A percentile compares a stretch with the other conserved stretches of the same genome.
phyloP scores from a whole-genome alignment of 2,888 invertebrate genomes.

The Nineta flava region DNA sequence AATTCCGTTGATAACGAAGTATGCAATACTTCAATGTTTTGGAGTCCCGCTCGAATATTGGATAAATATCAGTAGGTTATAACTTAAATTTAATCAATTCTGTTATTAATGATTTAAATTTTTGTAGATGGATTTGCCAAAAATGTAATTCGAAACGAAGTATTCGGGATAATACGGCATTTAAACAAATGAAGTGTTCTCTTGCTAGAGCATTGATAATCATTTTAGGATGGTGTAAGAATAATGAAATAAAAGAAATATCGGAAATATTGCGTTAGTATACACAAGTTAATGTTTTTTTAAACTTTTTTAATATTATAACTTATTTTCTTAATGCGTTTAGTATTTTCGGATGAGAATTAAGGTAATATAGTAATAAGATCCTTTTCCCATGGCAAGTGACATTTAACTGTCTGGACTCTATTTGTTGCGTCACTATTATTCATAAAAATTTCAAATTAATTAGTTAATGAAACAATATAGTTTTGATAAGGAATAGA shows the following conservation, averaged over 20 bases:
- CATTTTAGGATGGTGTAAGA: constrained; percentile 48
- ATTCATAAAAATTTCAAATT: no score
- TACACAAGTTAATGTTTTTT: no score
- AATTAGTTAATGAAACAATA: no score
- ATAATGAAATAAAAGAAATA: constrained; percentile 33
- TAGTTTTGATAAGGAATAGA: no score
- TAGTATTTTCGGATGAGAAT: no score
- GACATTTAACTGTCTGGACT: no score
- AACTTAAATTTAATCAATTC: background rate
- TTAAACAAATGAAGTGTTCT: constrained; percentile 44
- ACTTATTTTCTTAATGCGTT: no score
- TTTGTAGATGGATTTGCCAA: constrained; percentile 28
- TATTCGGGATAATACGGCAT: constrained; percentile 38
- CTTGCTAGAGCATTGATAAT: constrained; percentile 41
- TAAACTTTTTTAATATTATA: no score
- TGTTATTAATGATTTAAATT: background rate
- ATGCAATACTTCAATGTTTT: constrained; percentile 22
- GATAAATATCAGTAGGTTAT: constrained; percentile 28
- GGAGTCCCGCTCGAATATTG: constrained; percentile 31
- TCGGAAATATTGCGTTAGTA: constrained; percentile 37
- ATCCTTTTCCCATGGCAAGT: no score
- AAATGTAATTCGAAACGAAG: constrained; percentile 29
- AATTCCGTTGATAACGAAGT: constrained; percentile 10
- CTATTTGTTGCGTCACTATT: no score
- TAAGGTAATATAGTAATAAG: no score